These are phyloP conservation scores for Harlomillsia oculata DNA, from an alignment of 1,140 invertebrate genomes.

Conservation along the genomic window DNA sequence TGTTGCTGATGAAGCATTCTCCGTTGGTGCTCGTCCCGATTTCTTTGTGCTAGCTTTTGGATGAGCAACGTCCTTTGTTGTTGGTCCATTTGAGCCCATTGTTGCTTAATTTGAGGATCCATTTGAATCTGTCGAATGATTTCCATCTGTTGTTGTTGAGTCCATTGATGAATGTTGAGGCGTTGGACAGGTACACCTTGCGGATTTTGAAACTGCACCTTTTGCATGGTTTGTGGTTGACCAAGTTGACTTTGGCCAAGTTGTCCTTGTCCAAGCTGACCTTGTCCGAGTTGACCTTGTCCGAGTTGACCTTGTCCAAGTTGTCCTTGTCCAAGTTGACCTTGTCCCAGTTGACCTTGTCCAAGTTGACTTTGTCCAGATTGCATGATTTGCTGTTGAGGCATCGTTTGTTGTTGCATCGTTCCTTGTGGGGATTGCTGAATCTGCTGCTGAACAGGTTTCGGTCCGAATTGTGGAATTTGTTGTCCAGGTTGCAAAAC, in stretches of 20 bases:
- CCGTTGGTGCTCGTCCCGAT: slow-evolving; percentile 29
- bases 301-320: too few species aligned
- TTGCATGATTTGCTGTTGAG: slow-evolving; percentile 2
- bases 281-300: too few species aligned
- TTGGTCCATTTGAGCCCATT: slow-evolving; percentile 32
- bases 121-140: slow-evolving; percentile 29
- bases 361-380: not conserved
- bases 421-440: not conserved
- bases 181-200: not conserved
- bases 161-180: too few species aligned
- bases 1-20: slow-evolving; percentile 28
- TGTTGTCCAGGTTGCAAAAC: slow-evolving; percentile 14
- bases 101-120: slow-evolving; percentile 30
- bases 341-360: too few species aligned
- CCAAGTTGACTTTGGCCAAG: too few species aligned
- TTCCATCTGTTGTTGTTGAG: slow-evolving; percentile 28
- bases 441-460: not conserved
- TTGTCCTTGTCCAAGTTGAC: not conserved
- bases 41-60: slow-evolving; percentile 30
- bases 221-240: not conserved
- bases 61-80: slow-evolving; percentile 25
- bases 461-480: not conserved
- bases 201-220: slow-evolving; percentile 6
- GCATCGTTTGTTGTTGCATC: not conserved
- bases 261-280: too few species aligned